Percentiles rank a stretch among this genome's conserved stretches.
phyloP scores from a whole-genome alignment of 2,113 vertebrate genomes.

The Donacobius atricapilla region DNA sequence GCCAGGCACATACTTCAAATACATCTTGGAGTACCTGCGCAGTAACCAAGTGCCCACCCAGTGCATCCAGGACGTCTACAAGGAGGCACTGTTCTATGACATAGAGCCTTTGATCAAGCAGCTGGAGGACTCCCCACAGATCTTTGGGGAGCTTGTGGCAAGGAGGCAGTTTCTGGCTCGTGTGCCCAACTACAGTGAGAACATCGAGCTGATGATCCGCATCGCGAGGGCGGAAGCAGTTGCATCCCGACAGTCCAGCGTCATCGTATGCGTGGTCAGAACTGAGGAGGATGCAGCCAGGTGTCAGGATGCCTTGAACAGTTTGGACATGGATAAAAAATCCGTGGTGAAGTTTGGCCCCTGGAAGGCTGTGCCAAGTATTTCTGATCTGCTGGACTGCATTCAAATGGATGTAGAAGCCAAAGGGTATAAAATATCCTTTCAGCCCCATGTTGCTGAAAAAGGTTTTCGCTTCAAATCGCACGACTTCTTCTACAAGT shows the following conservation, averaged over 20 bases:
- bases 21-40: conserved; percentile 86
- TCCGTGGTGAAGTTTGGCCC: conserved; percentile 91
- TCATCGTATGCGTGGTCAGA: conserved; percentile 81
- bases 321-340: conserved; percentile 78
- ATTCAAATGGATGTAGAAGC: conserved; percentile 82
- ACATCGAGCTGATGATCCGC: conserved; percentile 89
- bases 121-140: conserved; percentile 82
- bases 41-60: conserved; percentile 77
- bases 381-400: conserved; percentile 83
- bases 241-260: conserved; percentile 74
- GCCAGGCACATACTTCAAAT: conserved; percentile 80
- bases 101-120: conserved; percentile 83
- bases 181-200: conserved; percentile 87
- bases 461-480: conserved; percentile 77
- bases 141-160: conserved; percentile 88
- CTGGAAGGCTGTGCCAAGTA: conserved; percentile 76
- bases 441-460: conserved; percentile 56
- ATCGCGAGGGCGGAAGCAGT: conserved; percentile 87
- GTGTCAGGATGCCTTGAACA: conserved; percentile 73
- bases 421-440: conserved; percentile 80
- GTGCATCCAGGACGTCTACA: conserved; percentile 80
- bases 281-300: conserved; percentile 75
- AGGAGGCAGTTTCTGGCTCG: conserved; percentile 87
- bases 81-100: conserved; percentile 84
- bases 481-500: conserved; percentile 77